Evolutionary conservation across 2,113 vertebrate species (phyloP), one percentile per base, ranked within the genome.

Genomic region (Alectura lathami): DNA sequence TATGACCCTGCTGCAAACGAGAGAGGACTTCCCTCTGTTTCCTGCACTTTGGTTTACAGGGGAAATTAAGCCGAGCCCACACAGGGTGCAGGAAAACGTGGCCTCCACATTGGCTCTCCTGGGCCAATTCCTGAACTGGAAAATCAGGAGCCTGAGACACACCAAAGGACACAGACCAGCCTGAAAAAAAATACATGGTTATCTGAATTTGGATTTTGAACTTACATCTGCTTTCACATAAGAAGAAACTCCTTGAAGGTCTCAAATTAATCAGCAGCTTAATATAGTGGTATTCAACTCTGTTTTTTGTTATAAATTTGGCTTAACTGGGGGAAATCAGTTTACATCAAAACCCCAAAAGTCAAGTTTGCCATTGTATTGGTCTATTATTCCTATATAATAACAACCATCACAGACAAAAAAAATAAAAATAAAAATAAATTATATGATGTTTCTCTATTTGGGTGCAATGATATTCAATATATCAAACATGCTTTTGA

Each of bases 381-480:
- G 5, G 48, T 88, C 60, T 89, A 7, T 36, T 79, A 45, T 56
- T 88, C 73, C 34, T 66, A n/a, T 59, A 17, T 30, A 80, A 86
- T 86, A 43, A 45, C 48, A 78, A 5, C 66, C 53, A 29, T 36
- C 69, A n/a, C 1, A 72, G 91, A 84, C 53, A 50, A 47, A 72
- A 74, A 60, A 73, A 45, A 50, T 36, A 50, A 59, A 36, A 54
- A 34, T 47, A 36, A n/a, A n/a, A n/a, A n/a, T n/a, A n/a, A n/a
- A n/a, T n/a, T n/a, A 72, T 76, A 43, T 95, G 87, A 36, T 68
- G 54, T 97, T 95, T 94, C 91, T 70, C 72, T 88, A 26, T 86
- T 77, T 93, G 85, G 23, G 17, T 75, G 30, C 42, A 70, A 26
- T 54, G 89, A 59, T 74, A 94, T 27, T 89, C 87, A 86, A n/a